Evolutionary conservation across 2,113 vertebrate species (phyloP).

Genomic region (Albula goreensis): DNA sequence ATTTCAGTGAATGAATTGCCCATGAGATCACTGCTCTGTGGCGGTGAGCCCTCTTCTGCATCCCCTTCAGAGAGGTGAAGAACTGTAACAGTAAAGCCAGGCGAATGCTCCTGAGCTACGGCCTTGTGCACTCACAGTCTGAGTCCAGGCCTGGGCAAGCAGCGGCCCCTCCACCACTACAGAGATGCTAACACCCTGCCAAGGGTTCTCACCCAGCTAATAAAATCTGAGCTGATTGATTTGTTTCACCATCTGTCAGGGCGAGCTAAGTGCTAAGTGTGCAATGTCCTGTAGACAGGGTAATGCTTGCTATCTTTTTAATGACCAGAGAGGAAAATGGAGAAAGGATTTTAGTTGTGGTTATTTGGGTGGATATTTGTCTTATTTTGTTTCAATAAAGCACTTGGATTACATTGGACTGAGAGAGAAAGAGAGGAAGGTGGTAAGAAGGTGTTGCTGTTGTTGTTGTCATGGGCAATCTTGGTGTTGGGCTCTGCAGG

Average conservation of each 20-base stretch:
- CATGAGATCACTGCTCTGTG: constrained; percentile 12
- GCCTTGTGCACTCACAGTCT: not conserved
- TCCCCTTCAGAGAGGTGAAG: not conserved
- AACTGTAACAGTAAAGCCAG: not conserved
- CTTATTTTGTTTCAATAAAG: too few species aligned
- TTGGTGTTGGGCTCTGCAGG: too few species aligned
- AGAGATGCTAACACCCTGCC: not conserved
- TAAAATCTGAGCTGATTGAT: not conserved
- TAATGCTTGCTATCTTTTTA: too few species aligned
- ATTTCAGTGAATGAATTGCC: constrained; percentile 5
- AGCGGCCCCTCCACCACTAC: not conserved
- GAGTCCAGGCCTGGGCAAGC: not conserved
- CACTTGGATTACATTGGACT: too few species aligned
- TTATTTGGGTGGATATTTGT: too few species aligned
- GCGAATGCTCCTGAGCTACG: not conserved
- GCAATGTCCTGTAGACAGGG: not conserved
- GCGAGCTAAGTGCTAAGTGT: not conserved
- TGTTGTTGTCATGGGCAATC: not conserved
- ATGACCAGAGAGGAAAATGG: not conserved
- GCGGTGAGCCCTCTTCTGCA: not conserved
- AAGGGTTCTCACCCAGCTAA: not conserved
- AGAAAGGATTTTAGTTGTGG: not conserved
- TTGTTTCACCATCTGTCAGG: not conserved
- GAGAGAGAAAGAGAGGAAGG: not conserved
- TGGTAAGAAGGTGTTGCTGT: not conserved